These are phyloP conservation scores for Amphipoea oculea DNA, from an alignment of 2,888 invertebrate genomes.

Conservation along the genomic window DNA sequence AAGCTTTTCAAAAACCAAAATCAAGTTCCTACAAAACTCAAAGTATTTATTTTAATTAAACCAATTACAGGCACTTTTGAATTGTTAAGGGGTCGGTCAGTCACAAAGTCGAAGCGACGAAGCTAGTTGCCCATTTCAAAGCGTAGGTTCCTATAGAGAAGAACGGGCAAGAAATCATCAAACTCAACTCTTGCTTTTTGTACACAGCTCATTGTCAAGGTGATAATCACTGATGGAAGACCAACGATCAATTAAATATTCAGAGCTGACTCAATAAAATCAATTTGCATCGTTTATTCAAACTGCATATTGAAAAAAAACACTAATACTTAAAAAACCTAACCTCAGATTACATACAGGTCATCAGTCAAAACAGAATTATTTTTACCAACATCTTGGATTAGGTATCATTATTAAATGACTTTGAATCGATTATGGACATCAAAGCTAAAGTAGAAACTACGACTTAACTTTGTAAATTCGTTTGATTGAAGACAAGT, in stretches of 20 bases:
- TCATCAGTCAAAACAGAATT: constrained; percentile 50
- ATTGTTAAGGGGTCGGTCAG: too few relatives aligned
- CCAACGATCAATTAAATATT: constrained; percentile 21
- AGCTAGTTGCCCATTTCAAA: too few relatives aligned
- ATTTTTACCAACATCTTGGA: constrained; percentile 39
- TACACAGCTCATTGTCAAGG: not conserved
- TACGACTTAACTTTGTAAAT: constrained; percentile 36
- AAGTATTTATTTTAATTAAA: too few relatives aligned
- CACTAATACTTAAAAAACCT: not conserved
- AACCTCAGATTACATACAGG: constrained; percentile 13
- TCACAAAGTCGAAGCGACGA: too few relatives aligned
- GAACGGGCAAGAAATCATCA: not conserved
- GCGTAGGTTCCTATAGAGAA: not conserved
- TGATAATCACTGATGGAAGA: not conserved
- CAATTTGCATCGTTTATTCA: constrained; percentile 19
- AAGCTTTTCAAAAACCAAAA: too few relatives aligned
- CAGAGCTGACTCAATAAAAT: constrained; percentile 32
- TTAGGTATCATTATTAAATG: constrained; percentile 35
- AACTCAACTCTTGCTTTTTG: not conserved
- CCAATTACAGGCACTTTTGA: too few relatives aligned
- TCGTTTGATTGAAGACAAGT: constrained; percentile 51
- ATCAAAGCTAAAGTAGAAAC: constrained; percentile 57
- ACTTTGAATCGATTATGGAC: constrained; percentile 38
- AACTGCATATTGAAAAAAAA: constrained; percentile 7
- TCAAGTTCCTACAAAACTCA: too few relatives aligned